These are phyloP conservation scores for Hemaris fuciformis DNA, from an alignment of 2,888 invertebrate species.

Conservation along the genomic window DNA sequence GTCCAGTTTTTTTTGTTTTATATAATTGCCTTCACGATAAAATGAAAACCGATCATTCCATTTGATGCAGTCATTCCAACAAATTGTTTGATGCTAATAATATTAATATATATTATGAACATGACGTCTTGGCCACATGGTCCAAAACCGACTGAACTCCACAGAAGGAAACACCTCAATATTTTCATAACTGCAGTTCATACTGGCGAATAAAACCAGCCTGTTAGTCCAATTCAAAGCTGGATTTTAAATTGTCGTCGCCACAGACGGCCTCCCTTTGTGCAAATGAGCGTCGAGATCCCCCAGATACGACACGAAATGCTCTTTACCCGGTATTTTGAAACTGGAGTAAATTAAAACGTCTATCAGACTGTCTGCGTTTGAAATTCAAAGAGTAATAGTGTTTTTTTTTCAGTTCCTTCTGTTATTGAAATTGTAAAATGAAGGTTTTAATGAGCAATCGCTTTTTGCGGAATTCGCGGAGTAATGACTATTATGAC, in stretches of 20 bases:
- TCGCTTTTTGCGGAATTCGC: not conserved
- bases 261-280: slow-evolving; percentile 24
- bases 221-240: not conserved
- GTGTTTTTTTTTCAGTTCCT: not conserved
- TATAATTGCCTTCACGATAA: too few species aligned
- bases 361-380: slow-evolving; percentile 3
- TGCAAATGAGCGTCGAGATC: slow-evolving; percentile 20
- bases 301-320: not conserved
- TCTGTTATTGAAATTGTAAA: not conserved
- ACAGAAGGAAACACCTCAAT: not conserved
- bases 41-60: too few species aligned
- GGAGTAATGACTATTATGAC: not conserved
- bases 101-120: too few species aligned
- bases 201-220: slow-evolving; percentile 14
- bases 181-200: not conserved
- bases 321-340: not conserved
- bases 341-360: slow-evolving; percentile 1
- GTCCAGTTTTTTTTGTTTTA: too few species aligned
- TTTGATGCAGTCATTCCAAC: too few species aligned
- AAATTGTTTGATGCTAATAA: too few species aligned
- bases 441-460: not conserved
- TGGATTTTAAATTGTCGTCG: slow-evolving; percentile 23
- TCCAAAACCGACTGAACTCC: too few species aligned
- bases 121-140: too few species aligned
- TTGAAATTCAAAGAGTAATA: slow-evolving; percentile 1